These are phyloP conservation scores for Hipposideros larvatus DNA, from an alignment of 2,797 vertebrate genomes.

Conservation along the genomic window DNA sequence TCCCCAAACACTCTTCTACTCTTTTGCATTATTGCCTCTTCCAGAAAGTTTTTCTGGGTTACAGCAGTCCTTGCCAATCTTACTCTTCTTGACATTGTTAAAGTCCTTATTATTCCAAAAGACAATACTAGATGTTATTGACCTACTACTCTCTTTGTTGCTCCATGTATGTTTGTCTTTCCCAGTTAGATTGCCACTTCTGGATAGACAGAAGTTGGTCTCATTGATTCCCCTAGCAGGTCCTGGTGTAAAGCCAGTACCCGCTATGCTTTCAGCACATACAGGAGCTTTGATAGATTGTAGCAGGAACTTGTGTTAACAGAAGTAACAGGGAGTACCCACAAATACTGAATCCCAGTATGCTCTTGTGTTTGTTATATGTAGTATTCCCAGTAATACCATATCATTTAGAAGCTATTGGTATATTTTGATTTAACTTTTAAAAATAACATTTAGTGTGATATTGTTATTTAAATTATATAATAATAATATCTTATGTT, in stretches of 20 bases:
- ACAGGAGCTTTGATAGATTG: not conserved
- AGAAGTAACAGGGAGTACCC: not conserved
- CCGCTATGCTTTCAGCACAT: not conserved
- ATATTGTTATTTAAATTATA: not conserved
- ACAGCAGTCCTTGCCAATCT: not conserved
- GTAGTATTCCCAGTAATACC: not conserved
- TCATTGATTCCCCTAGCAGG: not conserved
- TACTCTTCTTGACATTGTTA: not conserved
- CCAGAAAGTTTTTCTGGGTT: not conserved
- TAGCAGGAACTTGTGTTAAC: not conserved
- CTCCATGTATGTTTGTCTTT: not conserved
- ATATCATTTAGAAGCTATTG: conserved; percentile 40
- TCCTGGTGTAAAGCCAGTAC: not conserved
- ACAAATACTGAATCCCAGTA: not conserved
- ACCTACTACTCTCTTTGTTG: not conserved
- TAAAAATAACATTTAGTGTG: not conserved
- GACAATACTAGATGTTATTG: not conserved
- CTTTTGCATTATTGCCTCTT: not conserved
- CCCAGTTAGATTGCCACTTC: not conserved
- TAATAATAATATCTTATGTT: not conserved
- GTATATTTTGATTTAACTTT: conserved; percentile 12
- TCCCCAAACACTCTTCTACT: not conserved
- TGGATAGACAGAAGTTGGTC: not conserved
- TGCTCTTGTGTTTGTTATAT: not conserved
- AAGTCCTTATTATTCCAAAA: not conserved